Percentiles rank a stretch among this genome's conserved stretches.
phyloP scores from a whole-genome alignment of 1,140 invertebrate species.

The Bombus confusus region DNA sequence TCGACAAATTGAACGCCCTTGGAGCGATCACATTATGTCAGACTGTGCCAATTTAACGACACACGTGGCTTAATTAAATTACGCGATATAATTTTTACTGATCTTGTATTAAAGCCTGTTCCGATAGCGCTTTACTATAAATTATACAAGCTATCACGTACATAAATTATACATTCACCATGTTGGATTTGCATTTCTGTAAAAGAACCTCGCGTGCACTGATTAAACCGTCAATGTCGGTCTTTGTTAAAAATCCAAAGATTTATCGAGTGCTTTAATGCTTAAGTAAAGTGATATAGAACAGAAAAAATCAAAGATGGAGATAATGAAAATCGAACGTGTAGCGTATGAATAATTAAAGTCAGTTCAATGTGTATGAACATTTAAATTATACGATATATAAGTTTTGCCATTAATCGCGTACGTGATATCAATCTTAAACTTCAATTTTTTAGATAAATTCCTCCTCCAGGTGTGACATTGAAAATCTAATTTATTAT shows the following conservation, averaged over 20 bases:
- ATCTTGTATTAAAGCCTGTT: slow-evolving; percentile 32
- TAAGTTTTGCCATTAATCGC: neutral
- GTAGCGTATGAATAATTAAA: too few relatives aligned
- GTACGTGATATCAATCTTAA: neutral
- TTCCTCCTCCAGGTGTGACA: neutral
- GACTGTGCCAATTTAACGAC: neutral
- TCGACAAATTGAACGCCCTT: slow-evolving; percentile 21
- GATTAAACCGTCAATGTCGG: slow-evolving; percentile 19
- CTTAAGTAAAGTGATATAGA: neutral
- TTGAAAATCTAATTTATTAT: neutral
- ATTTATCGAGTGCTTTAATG: neutral
- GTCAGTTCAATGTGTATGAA: neutral
- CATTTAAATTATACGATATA: neutral
- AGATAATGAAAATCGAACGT: neutral
- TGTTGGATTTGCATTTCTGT: slow-evolving; percentile 22
- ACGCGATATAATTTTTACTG: slow-evolving; percentile 23
- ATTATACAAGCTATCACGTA: slow-evolving; percentile 31
- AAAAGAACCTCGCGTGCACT: neutral
- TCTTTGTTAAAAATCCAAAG: neutral
- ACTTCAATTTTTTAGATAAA: neutral
- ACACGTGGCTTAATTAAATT: slow-evolving; percentile 30
- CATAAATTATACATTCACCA: slow-evolving; percentile 35
- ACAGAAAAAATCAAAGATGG: too few relatives aligned
- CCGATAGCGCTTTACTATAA: slow-evolving; percentile 7
- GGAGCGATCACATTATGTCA: slow-evolving; percentile 14